Evolutionary conservation across 2,797 vertebrate species (phyloP).

Genomic region (Chiroxiphia lanceolata): DNA sequence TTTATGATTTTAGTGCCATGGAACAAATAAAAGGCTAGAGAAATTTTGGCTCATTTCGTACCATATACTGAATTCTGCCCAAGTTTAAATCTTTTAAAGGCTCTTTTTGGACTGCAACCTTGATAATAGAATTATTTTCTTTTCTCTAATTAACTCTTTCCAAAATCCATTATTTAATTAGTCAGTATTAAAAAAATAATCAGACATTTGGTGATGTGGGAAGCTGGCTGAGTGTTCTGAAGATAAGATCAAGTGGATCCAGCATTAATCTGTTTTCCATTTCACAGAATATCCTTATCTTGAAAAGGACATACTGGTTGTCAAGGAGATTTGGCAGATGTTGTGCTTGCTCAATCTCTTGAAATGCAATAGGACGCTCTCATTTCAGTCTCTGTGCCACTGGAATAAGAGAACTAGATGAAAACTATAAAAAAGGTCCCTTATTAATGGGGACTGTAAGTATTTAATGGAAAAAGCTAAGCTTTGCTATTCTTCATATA

Average conservation of each 20-base stretch:
- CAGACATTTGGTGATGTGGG: background rate
- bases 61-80: background rate
- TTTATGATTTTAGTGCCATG: background rate
- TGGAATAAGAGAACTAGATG: background rate
- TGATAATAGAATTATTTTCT: constrained; percentile 17
- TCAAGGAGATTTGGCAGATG: constrained; percentile 62
- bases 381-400: background rate
- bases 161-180: constrained; percentile 47
- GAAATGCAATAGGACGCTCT: constrained; percentile 14
- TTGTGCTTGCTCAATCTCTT: constrained; percentile 17
- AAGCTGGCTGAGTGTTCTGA: constrained; percentile 9
- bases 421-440: background rate
- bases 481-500: background rate
- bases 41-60: background rate
- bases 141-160: constrained; percentile 16
- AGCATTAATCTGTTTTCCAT: constrained; percentile 52
- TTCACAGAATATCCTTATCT: constrained; percentile 52
- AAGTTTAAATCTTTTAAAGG: background rate
- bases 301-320: constrained; percentile 53
- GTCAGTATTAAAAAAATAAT: constrained; percentile 20
- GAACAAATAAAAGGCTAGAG: background rate
- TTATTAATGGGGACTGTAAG: background rate
- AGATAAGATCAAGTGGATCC: constrained; percentile 40
- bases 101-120: background rate
- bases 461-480: background rate